Evolutionary conservation across 2,888 invertebrate species (phyloP).

Genomic region (Luperina nickerlii): DNA sequence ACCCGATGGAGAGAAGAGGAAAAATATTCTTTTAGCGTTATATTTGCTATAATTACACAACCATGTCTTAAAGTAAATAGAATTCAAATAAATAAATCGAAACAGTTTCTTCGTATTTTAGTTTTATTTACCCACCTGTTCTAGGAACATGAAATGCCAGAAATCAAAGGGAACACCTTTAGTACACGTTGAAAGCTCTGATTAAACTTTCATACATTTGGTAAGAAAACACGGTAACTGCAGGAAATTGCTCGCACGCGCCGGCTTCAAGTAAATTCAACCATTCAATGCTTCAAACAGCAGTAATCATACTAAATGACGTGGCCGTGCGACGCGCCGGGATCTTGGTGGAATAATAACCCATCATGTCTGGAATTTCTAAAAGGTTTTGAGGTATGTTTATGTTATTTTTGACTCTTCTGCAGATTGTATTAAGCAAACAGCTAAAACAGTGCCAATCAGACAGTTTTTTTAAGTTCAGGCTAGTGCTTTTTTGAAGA

Average conservation of each 20-base stretch:
- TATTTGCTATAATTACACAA: not conserved
- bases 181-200: constrained; percentile 30
- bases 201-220: constrained; percentile 62
- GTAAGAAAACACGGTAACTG: constrained; percentile 43
- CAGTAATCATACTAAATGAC: constrained; percentile 54
- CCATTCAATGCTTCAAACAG: constrained; percentile 46
- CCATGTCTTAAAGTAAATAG: not conserved
- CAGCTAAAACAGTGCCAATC: no score
- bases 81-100: not conserved
- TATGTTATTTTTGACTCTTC: not conserved
- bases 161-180: constrained; percentile 46
- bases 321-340: not conserved
- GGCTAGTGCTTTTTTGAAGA: not conserved
- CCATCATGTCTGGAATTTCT: not conserved
- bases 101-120: not conserved
- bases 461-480: not conserved
- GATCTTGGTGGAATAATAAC: constrained; percentile 1
- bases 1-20: no score
- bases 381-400: not conserved
- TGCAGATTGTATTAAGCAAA: not conserved
- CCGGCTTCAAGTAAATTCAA: constrained; percentile 33
- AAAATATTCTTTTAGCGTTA: not conserved
- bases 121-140: not conserved
- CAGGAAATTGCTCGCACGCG: constrained; percentile 59
- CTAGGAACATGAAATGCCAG: constrained; percentile 10